Conservation (phyloP, 1,140 invertebrate genomes). For the Drosophila bifasciata region DNA sequence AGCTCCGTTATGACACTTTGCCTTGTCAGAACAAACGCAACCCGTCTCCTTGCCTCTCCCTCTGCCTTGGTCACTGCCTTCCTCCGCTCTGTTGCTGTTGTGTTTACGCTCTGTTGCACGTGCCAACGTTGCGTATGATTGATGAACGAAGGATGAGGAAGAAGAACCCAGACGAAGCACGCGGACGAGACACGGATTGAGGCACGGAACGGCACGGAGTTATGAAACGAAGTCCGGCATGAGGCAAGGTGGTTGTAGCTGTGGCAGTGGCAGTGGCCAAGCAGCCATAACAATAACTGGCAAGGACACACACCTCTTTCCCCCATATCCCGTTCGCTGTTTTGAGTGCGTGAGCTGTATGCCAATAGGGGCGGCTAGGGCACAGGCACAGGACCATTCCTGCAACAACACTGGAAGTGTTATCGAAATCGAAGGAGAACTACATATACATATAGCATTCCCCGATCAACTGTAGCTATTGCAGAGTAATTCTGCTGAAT, state of each 20-base stretch:
- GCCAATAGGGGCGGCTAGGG: slow-evolving; percentile 10
- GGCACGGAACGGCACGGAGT: too few species aligned
- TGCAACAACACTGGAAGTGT: too few species aligned
- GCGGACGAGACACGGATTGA: neutral
- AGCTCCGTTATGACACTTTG: slow-evolving; percentile 63
- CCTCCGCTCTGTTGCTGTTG: slow-evolving; percentile 1
- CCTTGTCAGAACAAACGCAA: slow-evolving; percentile 26
- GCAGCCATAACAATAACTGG: slow-evolving; percentile 45
- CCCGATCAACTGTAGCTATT: too few species aligned
- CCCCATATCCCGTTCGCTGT: too few species aligned
- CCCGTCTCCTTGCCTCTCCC: neutral
- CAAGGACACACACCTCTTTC: slow-evolving; percentile 33
- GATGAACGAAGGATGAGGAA: slow-evolving; percentile 57
- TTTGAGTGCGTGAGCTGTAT: slow-evolving; percentile 40
- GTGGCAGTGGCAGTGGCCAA: too few species aligned
- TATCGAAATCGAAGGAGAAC: too few species aligned
- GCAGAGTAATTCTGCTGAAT: too few species aligned
- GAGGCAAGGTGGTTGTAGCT: too few species aligned
- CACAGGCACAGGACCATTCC: too few species aligned
- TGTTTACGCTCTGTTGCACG: slow-evolving; percentile 52
- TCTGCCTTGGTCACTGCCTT: too few species aligned
- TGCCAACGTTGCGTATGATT: slow-evolving; percentile 80
- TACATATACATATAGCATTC: too few species aligned
- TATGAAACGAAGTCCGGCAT: too few species aligned
- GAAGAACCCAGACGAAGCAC: slow-evolving; percentile 12